A percentile compares a stretch with the other conserved stretches of the same genome.
Conservation (phyloP, 2,888 invertebrate genomes). For the Glyphotaelius pellucidus region DNA sequence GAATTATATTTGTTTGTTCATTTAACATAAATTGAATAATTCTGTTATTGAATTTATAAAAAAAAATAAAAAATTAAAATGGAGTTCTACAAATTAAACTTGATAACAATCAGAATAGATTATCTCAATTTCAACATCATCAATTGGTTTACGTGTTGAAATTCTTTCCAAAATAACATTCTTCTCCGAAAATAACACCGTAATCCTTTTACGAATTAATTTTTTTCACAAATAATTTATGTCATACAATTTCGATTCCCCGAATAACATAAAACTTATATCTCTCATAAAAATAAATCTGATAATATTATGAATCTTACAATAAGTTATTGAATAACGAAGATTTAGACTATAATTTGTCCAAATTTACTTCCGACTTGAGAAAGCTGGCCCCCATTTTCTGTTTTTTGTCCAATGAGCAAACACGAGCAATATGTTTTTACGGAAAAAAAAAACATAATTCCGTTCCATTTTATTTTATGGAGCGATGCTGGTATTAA, state of each 20-base stretch:
- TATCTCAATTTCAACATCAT: too few species aligned
- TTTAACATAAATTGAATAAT: too few species aligned
- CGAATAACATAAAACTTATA: not conserved
- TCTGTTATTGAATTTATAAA: too few species aligned
- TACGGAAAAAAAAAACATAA: not conserved
- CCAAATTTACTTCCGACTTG: constrained; percentile 12
- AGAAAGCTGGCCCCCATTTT: not conserved
- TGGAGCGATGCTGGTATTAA: constrained; percentile 11
- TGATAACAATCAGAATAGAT: too few species aligned
- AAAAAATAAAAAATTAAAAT: too few species aligned
- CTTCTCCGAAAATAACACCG: not conserved
- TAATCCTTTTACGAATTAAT: not conserved
- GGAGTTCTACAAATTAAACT: too few species aligned
- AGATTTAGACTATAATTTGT: not conserved
- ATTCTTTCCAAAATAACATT: not conserved
- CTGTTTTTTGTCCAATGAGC: not conserved
- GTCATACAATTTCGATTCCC: not conserved
- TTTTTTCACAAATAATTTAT: not conserved
- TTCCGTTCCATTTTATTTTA: constrained; percentile 6
- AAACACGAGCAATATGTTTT: not conserved
- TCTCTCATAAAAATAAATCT: not conserved
- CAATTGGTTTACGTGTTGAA: not conserved
- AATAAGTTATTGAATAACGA: constrained; percentile 10
- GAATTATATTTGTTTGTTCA: too few species aligned
- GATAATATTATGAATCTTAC: not conserved